These are phyloP conservation scores for Rattus rattus DNA, from an alignment of 2,113 vertebrate species.

Conservation along the genomic window DNA sequence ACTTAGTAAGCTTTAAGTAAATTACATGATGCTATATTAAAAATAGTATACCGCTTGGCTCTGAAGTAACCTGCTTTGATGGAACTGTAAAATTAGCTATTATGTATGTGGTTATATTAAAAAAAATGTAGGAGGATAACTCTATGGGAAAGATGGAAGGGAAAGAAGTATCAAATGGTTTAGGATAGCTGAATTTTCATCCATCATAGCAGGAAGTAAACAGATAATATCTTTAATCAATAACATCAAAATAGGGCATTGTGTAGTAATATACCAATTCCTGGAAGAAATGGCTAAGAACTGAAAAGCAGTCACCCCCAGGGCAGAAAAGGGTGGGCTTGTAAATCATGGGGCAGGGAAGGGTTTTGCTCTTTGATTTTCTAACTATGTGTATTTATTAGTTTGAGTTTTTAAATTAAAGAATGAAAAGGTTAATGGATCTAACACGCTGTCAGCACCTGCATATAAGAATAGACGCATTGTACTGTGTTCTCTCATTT, in stretches of 20 bases:
- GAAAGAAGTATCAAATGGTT: neutral
- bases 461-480: constrained; percentile 45
- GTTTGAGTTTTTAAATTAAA: constrained; percentile 70
- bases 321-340: neutral
- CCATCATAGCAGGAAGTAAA: constrained; percentile 53
- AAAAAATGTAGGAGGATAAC: neutral
- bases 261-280: constrained; percentile 45
- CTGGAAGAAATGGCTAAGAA: constrained; percentile 55
- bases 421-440: constrained; percentile 67
- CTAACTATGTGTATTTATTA: constrained; percentile 38
- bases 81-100: constrained; percentile 45
- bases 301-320: constrained; percentile 28
- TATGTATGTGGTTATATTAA: constrained; percentile 51
- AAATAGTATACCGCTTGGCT: constrained; percentile 52
- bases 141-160: neutral
- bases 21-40: constrained; percentile 47
- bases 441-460: constrained; percentile 60
- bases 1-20: constrained; percentile 61
- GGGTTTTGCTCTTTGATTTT: constrained; percentile 47
- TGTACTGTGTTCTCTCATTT: constrained; percentile 56
- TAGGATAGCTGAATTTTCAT: constrained; percentile 57
- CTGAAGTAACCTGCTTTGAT: constrained; percentile 40
- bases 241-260: constrained; percentile 63
- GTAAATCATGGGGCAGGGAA: neutral
- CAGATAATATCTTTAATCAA: constrained; percentile 70